Conservation (phyloP, 64 coral and sea anemone species). For the Montipora efflorescens region DNA sequence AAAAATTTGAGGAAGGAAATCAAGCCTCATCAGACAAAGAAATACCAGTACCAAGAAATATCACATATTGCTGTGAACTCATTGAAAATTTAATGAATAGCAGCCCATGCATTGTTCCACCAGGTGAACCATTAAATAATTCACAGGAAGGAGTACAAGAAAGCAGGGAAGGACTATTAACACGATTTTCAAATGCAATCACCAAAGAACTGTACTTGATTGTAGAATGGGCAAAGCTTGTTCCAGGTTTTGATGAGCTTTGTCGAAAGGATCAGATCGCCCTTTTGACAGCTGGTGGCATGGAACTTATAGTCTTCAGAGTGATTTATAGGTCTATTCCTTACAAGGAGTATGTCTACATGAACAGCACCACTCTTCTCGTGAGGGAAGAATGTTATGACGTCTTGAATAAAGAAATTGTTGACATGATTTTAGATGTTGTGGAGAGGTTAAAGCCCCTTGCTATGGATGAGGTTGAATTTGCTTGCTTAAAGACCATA, state of each 20-base stretch:
- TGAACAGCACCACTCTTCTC: constrained; percentile 82
- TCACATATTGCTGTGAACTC: constrained; percentile 68
- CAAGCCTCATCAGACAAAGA: constrained; percentile 17
- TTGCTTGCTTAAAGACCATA: constrained; percentile 95
- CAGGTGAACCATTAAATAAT: constrained; percentile 62
- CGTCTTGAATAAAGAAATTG: constrained; percentile 87
- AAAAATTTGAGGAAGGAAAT: constrained; percentile 33
- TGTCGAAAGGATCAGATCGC: constrained; percentile 82
- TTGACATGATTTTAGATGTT: constrained; percentile 90
- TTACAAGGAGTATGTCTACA: constrained; percentile 75
- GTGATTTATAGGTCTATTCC: constrained; percentile 96
- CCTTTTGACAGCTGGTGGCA: constrained; percentile 84
- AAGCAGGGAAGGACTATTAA: constrained; percentile 70
- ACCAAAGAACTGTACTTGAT: constrained; percentile 86
- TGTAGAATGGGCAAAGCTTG: constrained; percentile 96
- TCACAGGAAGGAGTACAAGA: constrained; percentile 29
- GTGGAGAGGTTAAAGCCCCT: constrained; percentile 79
- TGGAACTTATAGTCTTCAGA: constrained; percentile 94
- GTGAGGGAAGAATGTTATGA: constrained; percentile 71
- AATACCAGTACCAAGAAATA: not conserved
- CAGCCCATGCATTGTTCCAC: constrained; percentile 81
- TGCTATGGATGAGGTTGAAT: constrained; percentile 84
- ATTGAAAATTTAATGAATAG: constrained; percentile 82
- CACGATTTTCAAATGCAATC: constrained; percentile 85
- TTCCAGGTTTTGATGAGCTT: constrained; percentile 90